Conservation (phyloP, 30 jellyfish, hydroid and myxozoan genomes). For the Chironex yamaguchii region DNA sequence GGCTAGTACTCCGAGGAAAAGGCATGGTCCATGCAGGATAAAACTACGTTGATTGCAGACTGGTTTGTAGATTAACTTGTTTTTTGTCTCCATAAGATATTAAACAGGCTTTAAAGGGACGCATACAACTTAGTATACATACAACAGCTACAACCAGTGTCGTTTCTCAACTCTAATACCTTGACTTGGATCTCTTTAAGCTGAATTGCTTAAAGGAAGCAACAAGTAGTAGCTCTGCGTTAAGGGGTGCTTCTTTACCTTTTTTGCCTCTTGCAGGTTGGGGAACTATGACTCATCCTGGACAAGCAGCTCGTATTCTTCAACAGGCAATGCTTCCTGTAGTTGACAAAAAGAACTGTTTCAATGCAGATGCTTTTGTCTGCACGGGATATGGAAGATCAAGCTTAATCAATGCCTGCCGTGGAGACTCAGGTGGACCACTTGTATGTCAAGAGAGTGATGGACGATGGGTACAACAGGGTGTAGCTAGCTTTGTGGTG, state of each 20-base stretch:
- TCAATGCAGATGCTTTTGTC: slow-evolving; percentile 42
- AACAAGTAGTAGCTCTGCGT: too few species aligned
- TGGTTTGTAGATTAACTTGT: too few species aligned
- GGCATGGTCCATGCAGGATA: too few species aligned
- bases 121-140: too few species aligned
- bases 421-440: slow-evolving; percentile 71
- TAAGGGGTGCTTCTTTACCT: too few species aligned
- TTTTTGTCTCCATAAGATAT: too few species aligned
- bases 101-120: too few species aligned
- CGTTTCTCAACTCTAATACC: too few species aligned
- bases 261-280: slow-evolving; percentile 42
- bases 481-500: slow-evolving; percentile 75
- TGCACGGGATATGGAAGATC: slow-evolving; percentile 78
- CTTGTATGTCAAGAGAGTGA: slow-evolving; percentile 53
- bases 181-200: too few species aligned
- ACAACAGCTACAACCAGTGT: background rate
- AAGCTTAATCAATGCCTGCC: slow-evolving; percentile 43
- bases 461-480: slow-evolving; percentile 71
- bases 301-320: slow-evolving; percentile 44
- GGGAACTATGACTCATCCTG: slow-evolving; percentile 71
- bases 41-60: too few species aligned
- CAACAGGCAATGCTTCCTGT: slow-evolving; percentile 75
- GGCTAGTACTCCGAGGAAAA: too few species aligned
- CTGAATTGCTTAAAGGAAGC: too few species aligned
- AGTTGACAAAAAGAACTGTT: slow-evolving; percentile 40